Base-by-base conservation (phyloP, 2,113 vertebrate species). In the Picathartes gymnocephalus region DNA sequence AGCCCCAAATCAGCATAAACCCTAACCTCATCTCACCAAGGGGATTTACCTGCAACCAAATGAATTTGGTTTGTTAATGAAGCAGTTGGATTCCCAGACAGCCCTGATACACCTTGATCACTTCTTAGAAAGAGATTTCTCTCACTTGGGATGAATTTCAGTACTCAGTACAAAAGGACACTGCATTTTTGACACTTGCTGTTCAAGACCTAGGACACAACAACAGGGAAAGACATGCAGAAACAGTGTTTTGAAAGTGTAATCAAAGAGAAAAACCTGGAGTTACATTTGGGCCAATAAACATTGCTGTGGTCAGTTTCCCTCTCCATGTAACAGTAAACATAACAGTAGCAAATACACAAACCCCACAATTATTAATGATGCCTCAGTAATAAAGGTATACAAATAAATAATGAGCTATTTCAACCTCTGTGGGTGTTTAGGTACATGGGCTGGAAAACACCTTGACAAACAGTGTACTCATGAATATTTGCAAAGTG, bases 1-100 rank as follows among this genome's bases (percentile, higher is more conserved):
- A 95, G 91, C 64, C 78, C 50, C 86, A 96, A 81, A 96, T 95
- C 88, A 96, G 70, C 94, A 95, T 97, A 96, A 96, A 87, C 9
- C 61, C 42, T 92, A 96, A 92, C 92, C 74, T 92, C 84, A 93
- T 94, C 58, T 96, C 40, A 91, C 68, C 39, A 69, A 64, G 93
- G 96, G 96, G 92, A 94, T 97, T 96, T 96, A 96, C 91, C 93
- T 83, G 58, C 70, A 95, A 93, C 53, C 70, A 93, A 53, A 54
- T 0, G 1, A 85, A 95, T 97, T 96, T 97, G 93, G 30, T 90
- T 97, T 97, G 91, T 73, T 95, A 96, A 97, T 95, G 73, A 92
- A 91, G 80, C 5, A 85, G 90, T 89, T 7, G 0, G 88, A 95
- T 94, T 97, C 96, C 92, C 96, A 96, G 88, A 91, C 90, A 91